These are phyloP conservation scores for Lasaia peninsularis DNA, from an alignment of 1,140 invertebrate genomes.

Conservation along the genomic window DNA sequence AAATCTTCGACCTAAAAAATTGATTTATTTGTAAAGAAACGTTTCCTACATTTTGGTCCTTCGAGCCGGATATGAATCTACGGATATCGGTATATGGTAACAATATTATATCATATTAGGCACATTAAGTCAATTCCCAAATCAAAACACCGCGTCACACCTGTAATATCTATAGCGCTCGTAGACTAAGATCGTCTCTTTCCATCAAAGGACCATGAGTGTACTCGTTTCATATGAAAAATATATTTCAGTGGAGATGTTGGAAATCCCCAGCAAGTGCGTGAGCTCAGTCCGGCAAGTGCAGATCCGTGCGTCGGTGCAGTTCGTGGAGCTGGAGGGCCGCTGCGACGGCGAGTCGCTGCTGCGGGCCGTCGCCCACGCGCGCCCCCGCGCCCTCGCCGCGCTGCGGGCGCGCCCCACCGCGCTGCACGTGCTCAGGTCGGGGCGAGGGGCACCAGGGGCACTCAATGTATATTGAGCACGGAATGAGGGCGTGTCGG, in stretches of 20 bases:
- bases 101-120: too few species aligned
- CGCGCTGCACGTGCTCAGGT: slow-evolving; percentile 36
- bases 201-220: too few species aligned
- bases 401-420: slow-evolving; percentile 60
- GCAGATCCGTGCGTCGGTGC: slow-evolving; percentile 90
- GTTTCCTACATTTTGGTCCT: background rate
- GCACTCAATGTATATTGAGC: too few species aligned
- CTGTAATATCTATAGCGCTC: too few species aligned
- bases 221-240: background rate
- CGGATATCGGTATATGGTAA: too few species aligned
- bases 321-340: slow-evolving; percentile 99
- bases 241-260: slow-evolving; percentile 74
- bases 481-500: too few species aligned
- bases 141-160: too few species aligned
- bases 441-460: too few species aligned
- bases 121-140: too few species aligned
- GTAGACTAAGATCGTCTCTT: too few species aligned
- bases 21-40: too few species aligned
- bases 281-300: slow-evolving; percentile 86
- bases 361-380: slow-evolving; percentile 91
- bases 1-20: too few species aligned
- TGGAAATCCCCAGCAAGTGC: slow-evolving; percentile 94
- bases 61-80: background rate
- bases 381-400: slow-evolving; percentile 90
- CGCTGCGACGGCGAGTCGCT: slow-evolving; percentile 98